A percentile compares a stretch with the other conserved stretches of the same genome.
phyloP scores from a whole-genome alignment of 2,797 vertebrate species.

The Lepus townsendii region DNA sequence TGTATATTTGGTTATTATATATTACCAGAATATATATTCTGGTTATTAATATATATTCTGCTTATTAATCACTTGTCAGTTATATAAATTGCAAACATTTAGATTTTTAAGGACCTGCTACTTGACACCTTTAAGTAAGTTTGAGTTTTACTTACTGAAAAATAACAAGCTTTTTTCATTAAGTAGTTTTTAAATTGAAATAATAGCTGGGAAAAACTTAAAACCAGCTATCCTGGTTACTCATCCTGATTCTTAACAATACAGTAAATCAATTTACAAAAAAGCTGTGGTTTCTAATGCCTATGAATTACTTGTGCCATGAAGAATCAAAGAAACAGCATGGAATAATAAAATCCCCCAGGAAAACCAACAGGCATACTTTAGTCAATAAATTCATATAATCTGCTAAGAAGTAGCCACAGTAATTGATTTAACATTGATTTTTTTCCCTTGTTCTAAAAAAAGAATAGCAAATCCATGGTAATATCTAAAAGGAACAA shows the following conservation, averaged over 20 bases:
- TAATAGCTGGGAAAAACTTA: background rate
- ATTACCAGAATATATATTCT: too few relatives aligned
- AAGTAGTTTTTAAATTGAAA: slow-evolving; percentile 32
- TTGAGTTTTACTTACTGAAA: background rate
- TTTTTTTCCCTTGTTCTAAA: background rate
- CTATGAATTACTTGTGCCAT: background rate
- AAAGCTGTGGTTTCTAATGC: slow-evolving; percentile 1
- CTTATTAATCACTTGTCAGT: too few relatives aligned
- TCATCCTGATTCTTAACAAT: background rate
- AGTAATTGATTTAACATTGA: background rate
- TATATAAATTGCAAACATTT: too few relatives aligned
- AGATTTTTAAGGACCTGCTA: too few relatives aligned
- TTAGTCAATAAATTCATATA: background rate
- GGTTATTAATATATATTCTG: too few relatives aligned
- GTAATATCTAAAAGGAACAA: background rate
- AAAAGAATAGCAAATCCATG: background rate
- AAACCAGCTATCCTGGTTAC: background rate
- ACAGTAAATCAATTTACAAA: background rate
- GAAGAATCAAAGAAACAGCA: background rate
- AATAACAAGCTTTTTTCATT: background rate
- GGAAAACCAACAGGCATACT: background rate
- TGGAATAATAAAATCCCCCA: background rate
- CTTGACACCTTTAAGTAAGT: background rate
- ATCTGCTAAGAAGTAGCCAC: background rate
- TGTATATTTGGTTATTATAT: too few relatives aligned